A percentile compares a stretch with the other conserved stretches of the same genome.
Conservation (phyloP, 2,113 vertebrate genomes). For the Pycnonotus jocosus region DNA sequence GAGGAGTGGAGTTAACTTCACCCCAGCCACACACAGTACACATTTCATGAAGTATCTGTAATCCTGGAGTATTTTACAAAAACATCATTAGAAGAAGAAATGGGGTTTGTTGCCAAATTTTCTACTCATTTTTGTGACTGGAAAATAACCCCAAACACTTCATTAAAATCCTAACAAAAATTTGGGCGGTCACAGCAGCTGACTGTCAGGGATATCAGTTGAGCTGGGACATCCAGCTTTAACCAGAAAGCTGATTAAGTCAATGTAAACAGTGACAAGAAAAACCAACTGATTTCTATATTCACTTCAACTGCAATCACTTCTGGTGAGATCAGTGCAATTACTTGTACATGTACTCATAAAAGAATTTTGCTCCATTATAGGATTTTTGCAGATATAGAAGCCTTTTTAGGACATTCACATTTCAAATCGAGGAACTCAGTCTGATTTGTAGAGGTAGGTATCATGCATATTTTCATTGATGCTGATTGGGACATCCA, state of each 20-base stretch:
- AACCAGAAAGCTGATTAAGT: neutral
- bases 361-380: neutral
- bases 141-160: neutral
- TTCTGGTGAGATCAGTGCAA: neutral
- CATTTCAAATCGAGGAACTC: neutral
- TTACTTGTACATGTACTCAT: neutral
- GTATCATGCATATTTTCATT: neutral
- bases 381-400: neutral
- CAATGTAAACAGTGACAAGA: neutral
- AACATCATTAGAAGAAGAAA: neutral
- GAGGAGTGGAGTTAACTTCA: neutral
- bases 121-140: neutral
- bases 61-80: neutral
- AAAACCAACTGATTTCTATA: neutral
- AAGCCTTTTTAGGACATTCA: neutral
- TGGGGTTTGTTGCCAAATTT: neutral
- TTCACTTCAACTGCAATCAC: neutral
- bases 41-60: neutral
- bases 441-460: neutral
- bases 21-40: neutral
- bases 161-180: neutral
- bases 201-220: neutral
- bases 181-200: neutral
- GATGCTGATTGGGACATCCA: neutral
- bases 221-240: neutral